Base-by-base conservation (phyloP, 2,888 invertebrate genomes). In the Labia minor region DNA sequence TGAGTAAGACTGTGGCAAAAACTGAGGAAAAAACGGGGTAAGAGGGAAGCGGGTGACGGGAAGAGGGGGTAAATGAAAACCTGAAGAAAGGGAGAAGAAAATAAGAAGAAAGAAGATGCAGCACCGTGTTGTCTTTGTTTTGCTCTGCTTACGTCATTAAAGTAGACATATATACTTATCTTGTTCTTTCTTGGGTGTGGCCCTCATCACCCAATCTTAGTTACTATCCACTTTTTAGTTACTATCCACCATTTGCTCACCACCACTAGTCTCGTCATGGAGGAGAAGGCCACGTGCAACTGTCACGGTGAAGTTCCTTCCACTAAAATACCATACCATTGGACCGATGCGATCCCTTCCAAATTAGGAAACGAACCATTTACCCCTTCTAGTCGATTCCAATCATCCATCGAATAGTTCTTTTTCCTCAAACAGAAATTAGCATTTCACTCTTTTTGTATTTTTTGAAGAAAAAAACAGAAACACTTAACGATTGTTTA, bases 141-240 rank as follows among this genome's bases (percentile, higher is more conserved):
- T 79, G 78, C 78, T 78, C 66, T 77, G 78, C 79, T 79, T 79
- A 79, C 80, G 80, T 80, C 80, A 80, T 80, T 80, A 80, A 78
- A 78, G 70, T 69, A 68, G 69, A 69, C 71, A 69, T 69, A 71
- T 69, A 70, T 70, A 71, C 66, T 65, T 66, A 66, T 65, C 63
- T 64, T 64, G 64, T 63, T 66, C 65, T 65, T 14, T 16, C 61
- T 37, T 49, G 66, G 66, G 65, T 66, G 65, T 66, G 65, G 64
- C 49, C 49, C 49, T 49, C 49, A 49, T 49, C 49, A 49, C 2
- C n/a, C 49, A 49, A 4, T 49, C 26, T 26, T 26, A 26, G 49
- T 49, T 49, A 49, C 49, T 49, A 49, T 49, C 49, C 3, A 49
- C 49, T 49, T 49, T 49, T 49, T 49, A 49, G 6, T 49, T 16